Conservation (phyloP, 2,113 vertebrate species). For the Pollachius pollachius region DNA sequence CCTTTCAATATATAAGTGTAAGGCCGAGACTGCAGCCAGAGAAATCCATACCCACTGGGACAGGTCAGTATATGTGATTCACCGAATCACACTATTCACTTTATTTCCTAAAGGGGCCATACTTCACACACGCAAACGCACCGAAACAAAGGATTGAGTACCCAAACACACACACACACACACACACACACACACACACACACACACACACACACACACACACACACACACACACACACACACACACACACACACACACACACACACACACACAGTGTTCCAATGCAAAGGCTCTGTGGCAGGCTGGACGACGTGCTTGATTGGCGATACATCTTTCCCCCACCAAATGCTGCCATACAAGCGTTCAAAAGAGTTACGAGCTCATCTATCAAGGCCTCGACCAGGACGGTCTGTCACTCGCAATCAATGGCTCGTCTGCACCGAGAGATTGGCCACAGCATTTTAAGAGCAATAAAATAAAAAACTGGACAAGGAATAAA, state of each 20-base stretch:
- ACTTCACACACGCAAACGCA: constrained; percentile 33
- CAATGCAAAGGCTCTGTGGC: not conserved
- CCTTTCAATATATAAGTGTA: constrained; percentile 29
- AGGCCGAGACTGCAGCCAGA: no score
- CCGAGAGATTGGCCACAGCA: not conserved
- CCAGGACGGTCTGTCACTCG: constrained; percentile 17
- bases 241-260: not conserved
- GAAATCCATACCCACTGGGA: not conserved
- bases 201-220: not conserved
- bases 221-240: not conserved
- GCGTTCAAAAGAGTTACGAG: constrained; percentile 53
- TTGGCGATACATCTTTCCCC: constrained; percentile 50
- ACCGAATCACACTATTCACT: constrained; percentile 28
- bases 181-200: not conserved
- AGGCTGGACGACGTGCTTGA: constrained; percentile 36
- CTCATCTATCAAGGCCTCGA: constrained; percentile 55
- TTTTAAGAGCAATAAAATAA: not conserved
- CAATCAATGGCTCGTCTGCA: not conserved
- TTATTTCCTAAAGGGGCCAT: constrained; percentile 39
- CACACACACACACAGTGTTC: not conserved
- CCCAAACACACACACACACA: not conserved
- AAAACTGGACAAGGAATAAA: not conserved
- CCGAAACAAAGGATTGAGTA: not conserved
- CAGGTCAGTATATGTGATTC: constrained; percentile 21
- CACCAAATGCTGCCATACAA: constrained; percentile 34